Evolutionary conservation across 1,140 invertebrate species (phyloP), one percentile per base, ranked within the genome.

Genomic region (Bombus sibiricus): DNA sequence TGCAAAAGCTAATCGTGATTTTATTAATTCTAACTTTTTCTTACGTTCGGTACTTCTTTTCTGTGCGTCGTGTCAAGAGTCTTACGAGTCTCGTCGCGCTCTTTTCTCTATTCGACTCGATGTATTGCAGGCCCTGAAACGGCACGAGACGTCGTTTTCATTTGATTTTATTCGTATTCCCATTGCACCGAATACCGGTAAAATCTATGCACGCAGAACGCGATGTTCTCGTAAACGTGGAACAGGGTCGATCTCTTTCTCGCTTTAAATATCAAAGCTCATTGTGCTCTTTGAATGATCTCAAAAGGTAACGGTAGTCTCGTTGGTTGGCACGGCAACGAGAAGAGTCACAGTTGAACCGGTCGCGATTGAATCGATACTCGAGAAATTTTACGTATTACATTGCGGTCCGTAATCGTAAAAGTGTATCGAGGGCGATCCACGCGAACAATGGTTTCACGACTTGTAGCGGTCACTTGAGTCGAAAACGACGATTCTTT

Each of bases 391-490:
- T 92, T 92, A 78, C 73, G 72, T 81, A 80, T 93, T 93, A 93
- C 91, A 90, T 83, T 90, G 92, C 93, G 93, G 92, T 93, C 92
- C 66, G 91, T 93, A 93, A 92, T 89, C 81, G 83, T 64, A 92
- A 92, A 89, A 93, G 87, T 91, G 90, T 92, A 92, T 88, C 90
- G 77, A 73, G 78, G 53, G n/a, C 39, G 53, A 59, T 69, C 39
- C 28, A 15, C 53, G 37, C 53, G 57, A n/a, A 32, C 8, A 2
- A 53, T 18, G 22, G 18, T 62, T 66, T 18, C 12, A 71, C 34
- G 34, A 37, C 12, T 28, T 47, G 3, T 43, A 15, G 18, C 47
- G 47, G 68, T 43, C 32, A 66, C 28, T 83, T 3, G 34, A 22
- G n/a, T 15, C 39, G 47, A 28, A 47, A 3, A 32, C 41, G 28